phyloP scores from a whole-genome alignment of 2,113 vertebrate species.

The Microtus oregoni region DNA sequence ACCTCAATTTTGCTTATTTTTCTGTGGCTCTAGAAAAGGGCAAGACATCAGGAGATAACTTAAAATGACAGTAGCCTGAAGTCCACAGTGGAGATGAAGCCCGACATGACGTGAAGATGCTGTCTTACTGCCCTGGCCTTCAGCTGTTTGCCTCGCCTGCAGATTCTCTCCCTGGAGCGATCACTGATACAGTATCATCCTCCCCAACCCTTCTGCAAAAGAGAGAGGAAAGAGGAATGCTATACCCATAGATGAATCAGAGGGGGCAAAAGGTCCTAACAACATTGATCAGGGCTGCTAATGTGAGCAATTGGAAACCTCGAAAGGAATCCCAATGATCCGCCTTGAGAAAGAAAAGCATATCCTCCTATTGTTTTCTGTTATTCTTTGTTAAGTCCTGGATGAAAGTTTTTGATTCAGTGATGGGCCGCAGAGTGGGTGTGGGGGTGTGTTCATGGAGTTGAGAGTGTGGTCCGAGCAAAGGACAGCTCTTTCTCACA shows the following conservation, averaged over 20 bases:
- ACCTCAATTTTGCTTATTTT: not conserved
- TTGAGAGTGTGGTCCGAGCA: not conserved
- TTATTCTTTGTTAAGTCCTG: not conserved
- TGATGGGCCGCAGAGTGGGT: not conserved
- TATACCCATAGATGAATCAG: conserved; percentile 7
- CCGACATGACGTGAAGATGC: not conserved
- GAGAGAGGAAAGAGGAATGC: conserved; percentile 24
- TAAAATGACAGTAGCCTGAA: conserved; percentile 59
- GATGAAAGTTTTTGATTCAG: conserved; percentile 3
- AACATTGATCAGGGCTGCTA: conserved; percentile 44
- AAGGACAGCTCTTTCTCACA: not conserved
- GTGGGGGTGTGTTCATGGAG: not conserved
- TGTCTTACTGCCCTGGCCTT: not conserved
- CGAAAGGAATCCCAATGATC: conserved; percentile 17
- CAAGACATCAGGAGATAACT: conserved; percentile 16
- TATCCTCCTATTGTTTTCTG: not conserved
- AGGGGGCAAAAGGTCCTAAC: not conserved
- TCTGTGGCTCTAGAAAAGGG: not conserved
- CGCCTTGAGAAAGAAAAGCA: conserved; percentile 26
- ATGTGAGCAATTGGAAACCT: conserved; percentile 57
- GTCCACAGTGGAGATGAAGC: not conserved
- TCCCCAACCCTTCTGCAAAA: not conserved
- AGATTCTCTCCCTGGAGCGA: conserved; percentile 22
- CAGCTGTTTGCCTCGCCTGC: not conserved
- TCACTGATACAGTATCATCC: not conserved